Evolutionary conservation across 92 coral and sea anemone genomes (phyloP), one percentile per base, ranked within the genome.

Genomic region (Micromussa lordhowensis): DNA sequence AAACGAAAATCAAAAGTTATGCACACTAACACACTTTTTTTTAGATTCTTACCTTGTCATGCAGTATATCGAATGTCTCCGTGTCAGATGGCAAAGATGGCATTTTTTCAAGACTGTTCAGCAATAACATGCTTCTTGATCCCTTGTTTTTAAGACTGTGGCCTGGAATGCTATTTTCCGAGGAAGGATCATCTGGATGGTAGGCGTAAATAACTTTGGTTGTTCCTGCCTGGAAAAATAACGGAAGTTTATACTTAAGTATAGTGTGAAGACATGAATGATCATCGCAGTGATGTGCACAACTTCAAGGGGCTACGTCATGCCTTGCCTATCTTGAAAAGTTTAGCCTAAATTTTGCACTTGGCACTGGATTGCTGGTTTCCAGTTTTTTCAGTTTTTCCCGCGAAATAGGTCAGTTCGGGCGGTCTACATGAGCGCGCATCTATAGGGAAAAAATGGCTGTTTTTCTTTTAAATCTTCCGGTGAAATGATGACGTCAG

Each of bases 151-250:
- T 19, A 1, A 69, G 88, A 16, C 78, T 87, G 90, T 92, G 94
- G 35, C 57, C 63, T 22, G 24, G 71, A 38, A 92, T 80, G 64
- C 59, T 75, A 61, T 64, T 26, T 64, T 64, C 70, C 2, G 70
- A 26, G 32, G 35, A 22, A 10, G 92, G 94, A 34, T 92, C 94
- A 21, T 79, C 70, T 14, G 81, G 69, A 35, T 85, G 85, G 31
- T 80, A 91, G 7, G 94, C 94, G 44, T 76, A 91, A 71, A 91
- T 86, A 26, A 91, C 89, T 79, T 91, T 91, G 2, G 89, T 78
- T 4, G 94, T 91, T 24, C 94, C 94, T 58, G 82, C 86, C 94
- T 91, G 83, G 10, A 57, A 74, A 61, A 28, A 26, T 9, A 64
- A 64, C 0, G 28, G 5, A 64, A 64, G n/a, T 6, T n/a, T 19